Percentiles rank a stretch among this genome's conserved stretches.
phyloP scores from a whole-genome alignment of 1,140 invertebrate species.

The Neodiprion fabricii region DNA sequence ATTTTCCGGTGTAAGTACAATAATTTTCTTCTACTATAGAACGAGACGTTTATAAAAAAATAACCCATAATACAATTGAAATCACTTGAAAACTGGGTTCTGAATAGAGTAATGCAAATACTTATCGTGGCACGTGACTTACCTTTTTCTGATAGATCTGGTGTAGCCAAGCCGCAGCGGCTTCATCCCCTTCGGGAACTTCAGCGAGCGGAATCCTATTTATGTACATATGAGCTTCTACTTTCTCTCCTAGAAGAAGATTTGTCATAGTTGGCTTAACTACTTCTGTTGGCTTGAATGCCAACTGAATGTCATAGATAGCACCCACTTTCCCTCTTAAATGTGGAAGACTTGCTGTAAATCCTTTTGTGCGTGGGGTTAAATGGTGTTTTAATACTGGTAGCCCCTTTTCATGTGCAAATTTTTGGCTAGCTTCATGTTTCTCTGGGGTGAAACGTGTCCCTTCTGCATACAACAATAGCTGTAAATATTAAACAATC shows the following conservation, averaged over 20 bases:
- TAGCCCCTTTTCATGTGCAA: conserved; percentile 86
- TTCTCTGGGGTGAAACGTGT: conserved; percentile 91
- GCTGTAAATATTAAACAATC: conserved; percentile 60
- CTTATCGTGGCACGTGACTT: conserved; percentile 24
- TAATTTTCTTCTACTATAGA: too few relatives aligned
- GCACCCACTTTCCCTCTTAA: conserved; percentile 79
- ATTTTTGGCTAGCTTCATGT: conserved; percentile 85
- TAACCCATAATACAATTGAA: too few relatives aligned
- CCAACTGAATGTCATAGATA: conserved; percentile 87
- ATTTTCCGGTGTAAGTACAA: too few relatives aligned
- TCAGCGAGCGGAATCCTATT: conserved; percentile 81
- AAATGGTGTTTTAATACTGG: conserved; percentile 88
- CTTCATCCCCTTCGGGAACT: conserved; percentile 81
- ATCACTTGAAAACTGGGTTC: too few relatives aligned
- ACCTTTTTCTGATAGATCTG: conserved; percentile 83
- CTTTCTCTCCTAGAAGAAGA: conserved; percentile 78
- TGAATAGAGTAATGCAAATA: too few relatives aligned
- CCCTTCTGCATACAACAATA: conserved; percentile 93
- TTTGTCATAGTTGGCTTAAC: conserved; percentile 80
- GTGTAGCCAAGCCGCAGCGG: conserved; percentile 81
- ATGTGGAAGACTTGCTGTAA: conserved; percentile 76
- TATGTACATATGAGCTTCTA: conserved; percentile 80
- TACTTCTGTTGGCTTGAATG: conserved; percentile 73
- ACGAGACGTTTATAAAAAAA: too few relatives aligned
- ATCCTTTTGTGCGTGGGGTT: conserved; percentile 92